Evolutionary conservation across 1,140 invertebrate species (phyloP), one percentile per base, ranked within the genome.

Genomic region (Bursaphelenchus mucronatus): DNA sequence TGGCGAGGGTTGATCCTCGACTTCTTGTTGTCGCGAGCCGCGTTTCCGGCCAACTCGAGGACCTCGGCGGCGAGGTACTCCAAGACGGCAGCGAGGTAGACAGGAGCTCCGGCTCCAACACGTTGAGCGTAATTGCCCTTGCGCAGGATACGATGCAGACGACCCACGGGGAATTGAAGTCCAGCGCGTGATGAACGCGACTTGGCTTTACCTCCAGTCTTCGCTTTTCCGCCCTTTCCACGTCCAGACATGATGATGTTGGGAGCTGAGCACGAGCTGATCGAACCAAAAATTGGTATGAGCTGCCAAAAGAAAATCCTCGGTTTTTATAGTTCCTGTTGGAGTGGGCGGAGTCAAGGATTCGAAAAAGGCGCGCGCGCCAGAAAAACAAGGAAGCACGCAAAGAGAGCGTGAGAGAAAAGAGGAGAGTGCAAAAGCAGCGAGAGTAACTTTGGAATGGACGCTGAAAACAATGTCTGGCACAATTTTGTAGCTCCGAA

Each of bases 1-100:
- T 93, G 90, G 55, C 90, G 85, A 0, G 90, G 90, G 59, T 88
- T 88, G 46, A 92, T 89, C 61, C 90, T 84, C 2, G 85, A 81
- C 74, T 84, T 85, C 68, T 85, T 86, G 74, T 85, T 84, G 71
- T 85, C 85, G 50, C 83, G 76, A 40, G 84, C 83, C 63, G 83
- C 84, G 78, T 85, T 85, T 44, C 84, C 84, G 63, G 85, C 84
- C 68, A 89, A 86, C 74, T 89, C 88, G 59, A 89, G 81, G n/a
- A 90, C 87, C 83, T 90, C 88, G 82, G 89, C 89, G 66, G 87
- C 76, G 66, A 85, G 72, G 67, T 86, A 85, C 70, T 83, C 83
- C 66, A 85, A 70, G n/a, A 85, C 83, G 81, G 88, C 88, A 15
- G 87, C 87, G 50, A 89, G 72, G 73, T 89, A 90, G 0, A 89